These are phyloP conservation scores for Alviniconcha strummeri DNA, from an alignment of 2,888 invertebrate genomes.

Conservation along the genomic window DNA sequence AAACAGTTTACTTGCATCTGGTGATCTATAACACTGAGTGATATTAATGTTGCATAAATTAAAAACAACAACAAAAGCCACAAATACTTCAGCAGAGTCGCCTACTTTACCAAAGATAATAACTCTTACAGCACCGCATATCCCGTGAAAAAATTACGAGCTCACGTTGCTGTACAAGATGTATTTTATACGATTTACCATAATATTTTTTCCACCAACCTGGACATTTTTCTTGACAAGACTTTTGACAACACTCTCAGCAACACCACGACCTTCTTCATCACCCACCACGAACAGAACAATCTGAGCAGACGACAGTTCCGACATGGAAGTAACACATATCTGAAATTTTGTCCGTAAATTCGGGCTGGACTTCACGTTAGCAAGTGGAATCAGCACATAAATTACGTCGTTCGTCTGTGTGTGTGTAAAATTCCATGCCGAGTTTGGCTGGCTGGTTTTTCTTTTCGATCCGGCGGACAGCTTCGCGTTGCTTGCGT, in stretches of 20 bases:
- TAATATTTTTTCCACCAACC: neutral
- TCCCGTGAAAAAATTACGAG: no score
- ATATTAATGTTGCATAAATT: no score
- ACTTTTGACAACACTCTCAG: constrained; percentile 40
- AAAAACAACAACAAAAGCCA: no score
- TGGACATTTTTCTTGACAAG: constrained; percentile 24
- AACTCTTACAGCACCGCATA: no score
- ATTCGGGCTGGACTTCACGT: constrained; percentile 48
- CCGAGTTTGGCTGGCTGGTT: neutral
- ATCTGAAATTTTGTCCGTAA: constrained; percentile 53
- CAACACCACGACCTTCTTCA: constrained; percentile 59
- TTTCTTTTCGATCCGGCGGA: neutral
- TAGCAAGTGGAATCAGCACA: constrained; percentile 58
- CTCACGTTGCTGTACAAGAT: no score
- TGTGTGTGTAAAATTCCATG: neutral
- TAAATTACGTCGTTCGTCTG: constrained; percentile 36
- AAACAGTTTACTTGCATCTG: no score
- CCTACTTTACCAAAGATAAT: no score
- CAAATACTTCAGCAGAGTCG: no score
- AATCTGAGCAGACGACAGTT: constrained; percentile 44
- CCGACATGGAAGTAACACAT: constrained; percentile 51
- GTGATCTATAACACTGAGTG: no score
- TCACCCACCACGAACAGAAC: constrained; percentile 67
- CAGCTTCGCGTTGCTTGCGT: neutral
- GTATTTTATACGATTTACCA: no score